A percentile compares a stretch with the other conserved stretches of the same genome.
phyloP scores from a whole-genome alignment of 2,888 invertebrate species.

The Gari tellinella region DNA sequence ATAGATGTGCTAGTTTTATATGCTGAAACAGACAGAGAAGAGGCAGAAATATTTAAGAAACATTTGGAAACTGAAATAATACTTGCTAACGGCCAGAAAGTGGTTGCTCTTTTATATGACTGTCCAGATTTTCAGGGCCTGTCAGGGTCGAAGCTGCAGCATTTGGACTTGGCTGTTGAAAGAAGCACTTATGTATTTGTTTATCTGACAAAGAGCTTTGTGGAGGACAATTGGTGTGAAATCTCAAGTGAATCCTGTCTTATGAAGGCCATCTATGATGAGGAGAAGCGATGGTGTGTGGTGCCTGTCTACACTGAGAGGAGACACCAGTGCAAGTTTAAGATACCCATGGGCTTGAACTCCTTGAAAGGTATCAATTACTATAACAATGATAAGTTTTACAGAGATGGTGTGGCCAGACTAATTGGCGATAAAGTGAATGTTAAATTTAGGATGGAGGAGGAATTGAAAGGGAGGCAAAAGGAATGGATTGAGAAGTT shows the following conservation, averaged over 20 bases:
- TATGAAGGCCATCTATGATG: conserved; percentile 72
- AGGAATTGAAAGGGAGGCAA: conserved; percentile 40
- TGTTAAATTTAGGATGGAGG: conserved; percentile 34
- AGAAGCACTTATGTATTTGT: conserved; percentile 76
- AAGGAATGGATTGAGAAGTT: conserved; percentile 43
- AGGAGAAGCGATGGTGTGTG: conserved; percentile 74
- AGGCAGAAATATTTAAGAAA: conserved; percentile 58
- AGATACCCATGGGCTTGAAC: conserved; percentile 70
- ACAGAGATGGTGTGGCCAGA: conserved; percentile 61
- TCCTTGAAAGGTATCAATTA: conserved; percentile 74
- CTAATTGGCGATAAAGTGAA: conserved; percentile 67
- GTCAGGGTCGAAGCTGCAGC: conserved; percentile 37
- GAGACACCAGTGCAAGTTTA: conserved; percentile 44
- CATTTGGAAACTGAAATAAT: conserved; percentile 65
- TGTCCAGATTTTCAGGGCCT: conserved; percentile 52
- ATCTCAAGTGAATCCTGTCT: conserved; percentile 73
- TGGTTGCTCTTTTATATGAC: conserved; percentile 65
- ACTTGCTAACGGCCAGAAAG: conserved; percentile 14
- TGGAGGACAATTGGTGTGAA: conserved; percentile 68
- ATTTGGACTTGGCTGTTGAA: conserved; percentile 61
- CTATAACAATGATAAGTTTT: conserved; percentile 70
- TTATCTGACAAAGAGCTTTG: conserved; percentile 69
- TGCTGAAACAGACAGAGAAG: conserved; percentile 60
- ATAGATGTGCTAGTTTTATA: conserved; percentile 74
- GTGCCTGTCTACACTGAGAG: conserved; percentile 74